Base-by-base conservation (phyloP, 2,113 vertebrate species). In the Talpa occidentalis region DNA sequence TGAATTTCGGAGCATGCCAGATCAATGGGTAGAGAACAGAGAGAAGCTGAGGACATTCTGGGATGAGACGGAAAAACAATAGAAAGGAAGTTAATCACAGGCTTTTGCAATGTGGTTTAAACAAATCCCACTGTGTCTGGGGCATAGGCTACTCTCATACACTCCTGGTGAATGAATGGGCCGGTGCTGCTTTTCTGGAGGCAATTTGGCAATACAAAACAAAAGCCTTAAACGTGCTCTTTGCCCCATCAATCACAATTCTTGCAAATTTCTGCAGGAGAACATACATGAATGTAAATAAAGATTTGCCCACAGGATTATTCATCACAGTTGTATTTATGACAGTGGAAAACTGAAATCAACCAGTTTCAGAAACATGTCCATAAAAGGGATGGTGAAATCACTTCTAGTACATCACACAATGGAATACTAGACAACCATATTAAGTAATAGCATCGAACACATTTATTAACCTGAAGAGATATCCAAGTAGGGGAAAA, bases 81-180 rank as follows among this genome's bases (percentile, higher is more conserved):
- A 42, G 15, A 91, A 95, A 91, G 93, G 37, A 95, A 93, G 79
- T 91, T 96, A 93, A 83, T 90, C 49, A 67, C 12, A 64, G 76
- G 79, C 28, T 95, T 95, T 96, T 42, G 86, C 95, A 91, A 94
- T 54, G 87, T 89, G 91, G 66, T 78, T 97, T 91, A 91, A 89
- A 91, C 72, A 91, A 87, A 93, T 16, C 60, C 47, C 40, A 77
- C 79, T 44, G 15, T 83, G 44, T 95, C 89, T 89, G 66, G 79
- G 37, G 35, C 79, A 49, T 66, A 90, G 19, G 32, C 40, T 67
- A 21, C 30, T 88, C 42, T 79, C 35, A 69, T 49, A 74, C 2
- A 79, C 32, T 69, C 10, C 52, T 90, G 40, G 76, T 59, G 37
- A 86, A 70, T 60, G 91, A 94, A 10, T 90, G 56, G 42, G 56